Conservation (phyloP, 2,888 invertebrate species). For the Epicampocera succincta region DNA sequence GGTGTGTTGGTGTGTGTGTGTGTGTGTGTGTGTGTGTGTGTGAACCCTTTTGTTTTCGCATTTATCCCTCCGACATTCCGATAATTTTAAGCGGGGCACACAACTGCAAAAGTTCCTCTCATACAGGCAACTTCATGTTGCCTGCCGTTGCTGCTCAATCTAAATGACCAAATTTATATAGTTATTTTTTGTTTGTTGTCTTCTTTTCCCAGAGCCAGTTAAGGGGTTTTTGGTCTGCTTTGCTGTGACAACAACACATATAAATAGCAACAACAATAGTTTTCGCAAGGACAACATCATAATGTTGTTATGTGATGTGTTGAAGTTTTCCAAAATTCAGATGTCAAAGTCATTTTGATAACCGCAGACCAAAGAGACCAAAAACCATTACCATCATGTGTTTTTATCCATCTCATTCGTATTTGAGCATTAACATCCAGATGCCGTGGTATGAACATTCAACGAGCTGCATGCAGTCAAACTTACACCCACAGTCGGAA, state of each 20-base stretch:
- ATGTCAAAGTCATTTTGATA: slow-evolving; percentile 67
- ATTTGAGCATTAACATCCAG: neutral
- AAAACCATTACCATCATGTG: slow-evolving; percentile 41
- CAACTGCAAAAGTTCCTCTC: neutral
- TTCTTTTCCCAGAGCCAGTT: neutral
- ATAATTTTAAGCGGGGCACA: neutral
- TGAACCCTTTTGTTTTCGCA: neutral
- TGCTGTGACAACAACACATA: slow-evolving; percentile 54
- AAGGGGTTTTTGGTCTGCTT: slow-evolving; percentile 36
- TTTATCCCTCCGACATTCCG: neutral
- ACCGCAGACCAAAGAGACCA: slow-evolving; percentile 63
- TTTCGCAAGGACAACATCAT: slow-evolving; percentile 17
- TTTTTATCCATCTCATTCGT: neutral
- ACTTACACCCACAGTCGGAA: neutral
- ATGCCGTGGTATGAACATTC: neutral
- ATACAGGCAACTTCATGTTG: neutral
- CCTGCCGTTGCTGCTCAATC: slow-evolving; percentile 1
- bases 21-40: neutral
- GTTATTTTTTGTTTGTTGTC: slow-evolving; percentile 8
- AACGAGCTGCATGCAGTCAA: neutral
- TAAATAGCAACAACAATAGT: slow-evolving; percentile 27
- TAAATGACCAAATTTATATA: slow-evolving; percentile 5
- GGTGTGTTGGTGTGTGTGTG: too few relatives aligned
- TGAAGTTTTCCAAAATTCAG: slow-evolving; percentile 63
- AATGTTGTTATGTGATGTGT: slow-evolving; percentile 48